Base-by-base conservation (phyloP, 2,797 vertebrate genomes). In the Sebastes nivosus region DNA sequence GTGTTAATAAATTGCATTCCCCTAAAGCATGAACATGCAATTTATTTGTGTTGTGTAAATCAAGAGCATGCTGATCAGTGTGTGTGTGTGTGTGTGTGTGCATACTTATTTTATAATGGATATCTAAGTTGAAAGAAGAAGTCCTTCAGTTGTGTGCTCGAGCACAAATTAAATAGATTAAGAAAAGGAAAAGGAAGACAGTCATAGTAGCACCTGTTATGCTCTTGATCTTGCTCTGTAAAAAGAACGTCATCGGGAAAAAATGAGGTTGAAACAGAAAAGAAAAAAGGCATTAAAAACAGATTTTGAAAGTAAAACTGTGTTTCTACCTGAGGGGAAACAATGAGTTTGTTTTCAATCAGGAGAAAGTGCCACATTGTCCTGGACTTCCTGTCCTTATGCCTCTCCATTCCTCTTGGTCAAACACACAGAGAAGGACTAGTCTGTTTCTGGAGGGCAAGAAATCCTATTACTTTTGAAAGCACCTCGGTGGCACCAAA, bases 381-480 rank as follows among this genome's bases (percentile, higher is more conserved):
- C 80, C 67, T 9, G 63, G 65, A 77, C 88, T 79, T 83, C 86
- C 80, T 81, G 78, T 75, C 58, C 65, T 77, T 63, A 65, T 71
- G 63, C 79, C 81, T 84, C 87, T 88, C 83, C 59, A 80, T 89
- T 92, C 87, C 87, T 92, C 65, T 81, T 78, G 87, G 92, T 91
- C 90, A 92, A 87, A 93, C 86, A 93, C 87, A 86, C 82, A 84
- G 72, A 85, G 75, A 71, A 75, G 82, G 80, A 83, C 85, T 72
- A 9, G 76, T 90, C 82, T 89, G 80, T 92, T 91, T 91, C 93
- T 89, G 76, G 83, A 91, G 92, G 91, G 91, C 91, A 94, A 88
- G 83, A 94, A 95, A 95, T 93, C 92, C 88, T 89, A 96, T 95
- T 95, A 95, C 91, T 91, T 92, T 87, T 85, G 85, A 94, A 94